Base-by-base conservation (phyloP, 2,113 vertebrate genomes). In the Cranoglanis bouderius region DNA sequence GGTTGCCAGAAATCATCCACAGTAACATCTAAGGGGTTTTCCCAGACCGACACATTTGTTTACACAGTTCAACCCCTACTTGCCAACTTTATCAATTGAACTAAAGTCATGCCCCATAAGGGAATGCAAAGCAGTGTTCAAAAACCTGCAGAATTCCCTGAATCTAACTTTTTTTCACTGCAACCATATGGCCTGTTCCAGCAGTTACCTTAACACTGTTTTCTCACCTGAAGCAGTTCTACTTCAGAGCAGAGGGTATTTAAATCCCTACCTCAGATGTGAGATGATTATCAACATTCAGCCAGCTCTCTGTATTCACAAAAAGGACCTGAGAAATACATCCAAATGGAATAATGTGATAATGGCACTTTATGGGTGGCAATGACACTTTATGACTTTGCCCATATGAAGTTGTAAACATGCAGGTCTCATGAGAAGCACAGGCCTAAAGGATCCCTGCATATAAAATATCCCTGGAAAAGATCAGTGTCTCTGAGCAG, bases 371-470 rank as follows among this genome's bases (percentile, higher is more conserved):
- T 53, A 82, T 38, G 67, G 24, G 21, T 88, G 84, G 82, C 81
- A 87, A 10, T 81, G 81, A 90, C 82, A 89, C 75, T 87, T 80
- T 49, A 80, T 87, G 87, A 43, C 87, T 84, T 87, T 43, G 70
- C 75, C 43, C 26, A 84, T 87, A 90, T 89, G 38, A 90, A 90
- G 81, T 24, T 91, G 85, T 91, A 82, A 90, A 84, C 87, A 88
- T 75, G 84, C 35, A 63, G 53, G 70, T 55, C 67, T 85, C 74
- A 26, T 85, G 55, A 86, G 75, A 87, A 43, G 74, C 43, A 26
- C 49, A 32, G 6, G 38, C 51, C 59, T 80, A 83, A 57, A 61
- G 43, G 74, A 83, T 85, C 75, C 85, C 65, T 78, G 57, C 49
- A 83, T 85, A 83, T 63, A 55, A 90, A 85, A 88, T 85, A 87